Percentiles rank a stretch among this genome's conserved stretches.
Conservation (phyloP, 2,888 invertebrate species). For the Portevinia maculata region DNA sequence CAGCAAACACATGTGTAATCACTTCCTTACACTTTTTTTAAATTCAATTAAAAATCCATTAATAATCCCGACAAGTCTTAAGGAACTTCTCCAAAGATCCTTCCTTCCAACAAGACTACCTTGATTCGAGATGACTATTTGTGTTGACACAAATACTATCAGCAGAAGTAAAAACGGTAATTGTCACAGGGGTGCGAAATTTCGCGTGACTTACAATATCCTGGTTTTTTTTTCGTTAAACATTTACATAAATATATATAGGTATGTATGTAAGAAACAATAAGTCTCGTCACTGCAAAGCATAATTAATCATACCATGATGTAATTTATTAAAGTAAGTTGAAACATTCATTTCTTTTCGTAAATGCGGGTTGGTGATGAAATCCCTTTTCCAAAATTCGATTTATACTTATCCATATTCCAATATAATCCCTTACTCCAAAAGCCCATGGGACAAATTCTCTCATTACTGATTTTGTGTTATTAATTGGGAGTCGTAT, state of each 20-base stretch:
- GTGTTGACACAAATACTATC: slow-evolving; percentile 1
- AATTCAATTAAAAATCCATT: slow-evolving; percentile 34
- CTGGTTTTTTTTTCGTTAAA: not conserved
- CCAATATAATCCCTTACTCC: too few species aligned
- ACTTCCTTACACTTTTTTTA: not conserved
- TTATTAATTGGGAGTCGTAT: too few species aligned
- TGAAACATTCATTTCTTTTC: not conserved
- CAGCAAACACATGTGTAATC: not conserved
- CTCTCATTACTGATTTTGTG: too few species aligned
- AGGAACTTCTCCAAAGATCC: not conserved
- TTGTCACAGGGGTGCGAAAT: not conserved
- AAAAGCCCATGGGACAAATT: too few species aligned
- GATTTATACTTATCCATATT: too few species aligned
- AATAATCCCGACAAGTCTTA: slow-evolving; percentile 2
- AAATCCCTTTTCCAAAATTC: too few species aligned
- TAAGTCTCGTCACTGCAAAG: slow-evolving; percentile 16
- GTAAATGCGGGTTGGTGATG: too few species aligned
- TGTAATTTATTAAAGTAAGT: slow-evolving; percentile 10
- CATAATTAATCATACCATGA: slow-evolving; percentile 26
- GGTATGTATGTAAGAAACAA: not conserved
- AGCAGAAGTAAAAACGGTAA: not conserved
- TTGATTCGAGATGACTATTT: slow-evolving; percentile 8
- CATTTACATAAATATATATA: not conserved
- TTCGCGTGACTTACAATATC: not conserved
- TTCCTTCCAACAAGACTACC: not conserved